A percentile compares a stretch with the other conserved stretches of the same genome.
These are phyloP conservation scores for Champsocephalus esox DNA, from an alignment of 2,797 vertebrate genomes.

Conservation along the genomic window DNA sequence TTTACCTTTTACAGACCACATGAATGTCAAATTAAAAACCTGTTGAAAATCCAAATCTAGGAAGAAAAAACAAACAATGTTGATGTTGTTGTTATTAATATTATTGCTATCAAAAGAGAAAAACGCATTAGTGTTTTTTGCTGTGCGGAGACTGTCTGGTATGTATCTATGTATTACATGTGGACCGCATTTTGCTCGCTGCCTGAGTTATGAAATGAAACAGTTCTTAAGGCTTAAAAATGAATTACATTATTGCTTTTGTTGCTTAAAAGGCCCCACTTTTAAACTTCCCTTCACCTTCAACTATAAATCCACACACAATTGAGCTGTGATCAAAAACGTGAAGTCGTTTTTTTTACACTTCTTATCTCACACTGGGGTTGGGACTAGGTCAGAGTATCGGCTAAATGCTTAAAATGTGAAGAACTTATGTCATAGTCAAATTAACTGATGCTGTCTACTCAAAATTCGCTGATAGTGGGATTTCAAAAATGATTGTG, in stretches of 20 bases:
- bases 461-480: background rate
- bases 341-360: background rate
- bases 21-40: constrained; percentile 83
- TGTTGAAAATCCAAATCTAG: constrained; percentile 70
- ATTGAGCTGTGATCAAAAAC: background rate
- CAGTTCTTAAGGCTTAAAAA: constrained; percentile 13
- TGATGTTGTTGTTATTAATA: constrained; percentile 65
- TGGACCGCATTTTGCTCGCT: constrained; percentile 61
- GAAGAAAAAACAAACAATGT: constrained; percentile 50
- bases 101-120: constrained; percentile 62
- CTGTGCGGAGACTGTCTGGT: constrained; percentile 54
- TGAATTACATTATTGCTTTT: too few species aligned
- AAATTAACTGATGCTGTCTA: too few species aligned
- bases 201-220: constrained; percentile 57
- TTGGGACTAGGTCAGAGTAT: background rate
- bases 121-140: constrained; percentile 66
- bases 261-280: background rate
- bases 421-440: background rate
- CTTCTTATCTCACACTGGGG: background rate
- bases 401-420: background rate
- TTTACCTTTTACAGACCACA: constrained; percentile 87
- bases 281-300: background rate
- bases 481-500: background rate
- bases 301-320: background rate
- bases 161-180: constrained; percentile 56